These are phyloP conservation scores for Syrrhaptes paradoxus DNA, from an alignment of 2,113 vertebrate species.

Conservation along the genomic window DNA sequence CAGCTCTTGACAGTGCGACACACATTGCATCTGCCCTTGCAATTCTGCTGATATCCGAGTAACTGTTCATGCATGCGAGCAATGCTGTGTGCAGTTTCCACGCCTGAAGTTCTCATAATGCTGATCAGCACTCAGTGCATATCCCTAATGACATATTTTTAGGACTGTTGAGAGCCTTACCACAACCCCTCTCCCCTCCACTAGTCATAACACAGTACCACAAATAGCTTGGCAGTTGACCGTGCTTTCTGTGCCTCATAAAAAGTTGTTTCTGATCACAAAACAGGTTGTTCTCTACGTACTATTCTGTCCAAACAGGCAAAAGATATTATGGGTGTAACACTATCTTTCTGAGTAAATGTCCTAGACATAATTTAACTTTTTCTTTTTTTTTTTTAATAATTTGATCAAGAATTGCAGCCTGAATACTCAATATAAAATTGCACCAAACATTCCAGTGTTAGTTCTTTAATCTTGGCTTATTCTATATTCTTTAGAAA, in stretches of 20 bases:
- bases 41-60: not conserved
- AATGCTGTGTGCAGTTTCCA: not conserved
- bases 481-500: not conserved
- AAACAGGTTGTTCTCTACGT: not conserved
- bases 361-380: not conserved
- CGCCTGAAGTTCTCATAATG: not conserved
- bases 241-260: not conserved
- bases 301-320: not conserved
- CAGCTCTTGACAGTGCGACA: not conserved
- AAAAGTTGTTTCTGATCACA: not conserved
- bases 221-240: not conserved
- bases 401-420: not conserved
- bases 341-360: not conserved
- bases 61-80: rapidly evolving
- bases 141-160: not conserved
- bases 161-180: not conserved
- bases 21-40: not conserved
- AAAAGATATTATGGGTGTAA: not conserved
- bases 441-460: not conserved
- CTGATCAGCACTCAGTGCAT: not conserved
- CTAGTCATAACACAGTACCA: not conserved
- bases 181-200: not conserved
- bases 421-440: not conserved
- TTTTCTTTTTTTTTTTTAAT: not conserved
- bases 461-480: not conserved